Conservation (phyloP, 2,888 invertebrate species). For the Melinaea menophilus region DNA sequence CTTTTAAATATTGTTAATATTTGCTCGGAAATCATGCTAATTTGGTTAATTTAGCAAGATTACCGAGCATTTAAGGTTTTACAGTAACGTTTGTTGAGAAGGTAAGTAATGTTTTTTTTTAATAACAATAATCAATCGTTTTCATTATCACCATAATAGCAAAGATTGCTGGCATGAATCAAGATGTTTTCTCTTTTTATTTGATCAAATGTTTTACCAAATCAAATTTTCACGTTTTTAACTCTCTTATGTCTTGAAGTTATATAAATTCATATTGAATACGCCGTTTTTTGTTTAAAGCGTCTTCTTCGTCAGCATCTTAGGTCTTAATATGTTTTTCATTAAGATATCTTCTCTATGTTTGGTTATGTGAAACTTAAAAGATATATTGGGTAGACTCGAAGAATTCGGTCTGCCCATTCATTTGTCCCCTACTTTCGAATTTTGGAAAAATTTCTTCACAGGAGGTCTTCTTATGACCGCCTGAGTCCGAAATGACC, state of each 20-base stretch:
- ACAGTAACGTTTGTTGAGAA: no score
- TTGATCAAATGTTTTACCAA: conserved; percentile 35
- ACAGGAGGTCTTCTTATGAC: no score
- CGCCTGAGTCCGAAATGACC: no score
- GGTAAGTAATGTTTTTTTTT: no score
- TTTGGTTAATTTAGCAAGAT: neutral
- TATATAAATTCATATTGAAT: conserved; percentile 44
- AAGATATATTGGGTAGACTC: no score
- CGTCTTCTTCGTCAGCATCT: neutral
- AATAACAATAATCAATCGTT: neutral
- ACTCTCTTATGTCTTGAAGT: conserved; percentile 37
- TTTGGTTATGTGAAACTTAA: conserved; percentile 12
- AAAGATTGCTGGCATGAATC: conserved; percentile 23
- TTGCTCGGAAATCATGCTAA: conserved; percentile 1
- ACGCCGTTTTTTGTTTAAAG: conserved; percentile 22
- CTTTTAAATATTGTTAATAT: neutral
- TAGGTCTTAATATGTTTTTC: conserved; percentile 12
- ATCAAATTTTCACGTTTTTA: conserved; percentile 35
- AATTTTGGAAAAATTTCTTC: no score
- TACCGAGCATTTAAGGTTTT: no score
- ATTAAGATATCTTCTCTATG: conserved; percentile 5
- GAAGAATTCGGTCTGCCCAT: no score
- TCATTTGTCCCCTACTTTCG: no score
- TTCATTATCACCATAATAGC: conserved; percentile 18
- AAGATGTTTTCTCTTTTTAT: conserved; percentile 10